Percentiles rank a stretch among this genome's conserved stretches.
phyloP scores from a whole-genome alignment of 2,113 vertebrate species.

The Lophochroa leadbeateri region DNA sequence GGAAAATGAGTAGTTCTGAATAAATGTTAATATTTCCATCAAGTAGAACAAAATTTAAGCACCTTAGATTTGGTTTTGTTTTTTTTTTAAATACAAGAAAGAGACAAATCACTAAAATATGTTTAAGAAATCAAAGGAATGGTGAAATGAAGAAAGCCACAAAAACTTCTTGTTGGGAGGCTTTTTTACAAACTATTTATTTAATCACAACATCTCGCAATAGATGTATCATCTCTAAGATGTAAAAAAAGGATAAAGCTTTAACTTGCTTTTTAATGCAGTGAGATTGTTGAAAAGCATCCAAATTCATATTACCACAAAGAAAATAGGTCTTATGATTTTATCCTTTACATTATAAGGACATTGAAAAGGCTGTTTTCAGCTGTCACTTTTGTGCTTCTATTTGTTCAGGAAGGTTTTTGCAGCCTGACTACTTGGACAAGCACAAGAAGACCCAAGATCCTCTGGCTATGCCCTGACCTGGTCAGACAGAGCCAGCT shows the following conservation, averaged over 20 bases:
- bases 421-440: not conserved
- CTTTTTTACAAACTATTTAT: not conserved
- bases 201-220: constrained; percentile 22
- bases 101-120: not conserved
- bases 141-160: constrained; percentile 39
- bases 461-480: constrained; percentile 17
- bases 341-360: constrained; percentile 40
- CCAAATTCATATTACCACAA: constrained; percentile 42
- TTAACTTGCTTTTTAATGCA: constrained; percentile 49
- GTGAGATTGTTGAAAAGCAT: constrained; percentile 50
- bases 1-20: constrained; percentile 41
- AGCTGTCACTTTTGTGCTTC: constrained; percentile 19
- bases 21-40: constrained; percentile 44
- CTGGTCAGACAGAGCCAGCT: constrained; percentile 10
- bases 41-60: constrained; percentile 29
- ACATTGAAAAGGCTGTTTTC: constrained; percentile 39
- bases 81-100: not conserved
- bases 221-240: constrained; percentile 43
- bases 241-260: constrained; percentile 35
- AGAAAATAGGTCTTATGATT: constrained; percentile 52
- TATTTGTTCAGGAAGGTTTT: constrained; percentile 10
- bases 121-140: constrained; percentile 50
- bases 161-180: constrained; percentile 19
- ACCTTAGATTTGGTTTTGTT: not conserved
- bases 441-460: not conserved